Evolutionary conservation across 2,888 invertebrate species (phyloP).

Genomic region (Drosophila mercatorum): DNA sequence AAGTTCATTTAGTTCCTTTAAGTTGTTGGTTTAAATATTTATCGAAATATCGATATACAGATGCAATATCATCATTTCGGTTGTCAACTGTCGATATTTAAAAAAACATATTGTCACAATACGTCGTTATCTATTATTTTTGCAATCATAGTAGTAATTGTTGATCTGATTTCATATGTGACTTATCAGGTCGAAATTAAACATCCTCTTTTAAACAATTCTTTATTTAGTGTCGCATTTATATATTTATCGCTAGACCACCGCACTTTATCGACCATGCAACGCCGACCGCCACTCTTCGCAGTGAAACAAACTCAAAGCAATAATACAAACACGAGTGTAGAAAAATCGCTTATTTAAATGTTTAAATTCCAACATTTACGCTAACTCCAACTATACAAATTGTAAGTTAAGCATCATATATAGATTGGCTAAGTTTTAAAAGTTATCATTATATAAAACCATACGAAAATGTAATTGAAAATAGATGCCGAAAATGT

Average conservation of each 20-base stretch:
- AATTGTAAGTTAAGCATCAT: conserved; percentile 62
- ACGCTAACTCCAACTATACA: conserved; percentile 40
- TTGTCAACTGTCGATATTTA: not conserved
- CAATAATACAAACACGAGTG: conserved; percentile 62
- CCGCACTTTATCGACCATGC: conserved; percentile 36
- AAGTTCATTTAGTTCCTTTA: conserved; percentile 5
- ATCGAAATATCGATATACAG: conserved; percentile 2
- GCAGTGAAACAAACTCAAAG: conserved; percentile 54
- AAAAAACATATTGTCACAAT: not conserved
- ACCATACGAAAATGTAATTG: conserved; percentile 19
- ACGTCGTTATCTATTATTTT: not conserved
- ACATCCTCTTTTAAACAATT: not conserved
- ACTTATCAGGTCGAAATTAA: too few relatives aligned
- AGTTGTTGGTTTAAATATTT: not conserved
- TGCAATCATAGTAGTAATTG: not conserved
- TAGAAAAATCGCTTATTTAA: conserved; percentile 53
- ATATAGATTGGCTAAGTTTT: conserved; percentile 35
- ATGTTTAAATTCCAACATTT: conserved; percentile 57
- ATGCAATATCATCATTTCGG: not conserved
- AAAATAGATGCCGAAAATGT: conserved; percentile 57
- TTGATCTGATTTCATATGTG: too few relatives aligned
- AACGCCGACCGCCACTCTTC: conserved; percentile 44
- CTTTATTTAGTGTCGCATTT: conserved; percentile 15
- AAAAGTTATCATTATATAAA: conserved; percentile 33
- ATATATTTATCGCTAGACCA: conserved; percentile 16